These are phyloP conservation scores for Chloroclysta siterata DNA, from an alignment of 2,888 invertebrate genomes.

Conservation along the genomic window DNA sequence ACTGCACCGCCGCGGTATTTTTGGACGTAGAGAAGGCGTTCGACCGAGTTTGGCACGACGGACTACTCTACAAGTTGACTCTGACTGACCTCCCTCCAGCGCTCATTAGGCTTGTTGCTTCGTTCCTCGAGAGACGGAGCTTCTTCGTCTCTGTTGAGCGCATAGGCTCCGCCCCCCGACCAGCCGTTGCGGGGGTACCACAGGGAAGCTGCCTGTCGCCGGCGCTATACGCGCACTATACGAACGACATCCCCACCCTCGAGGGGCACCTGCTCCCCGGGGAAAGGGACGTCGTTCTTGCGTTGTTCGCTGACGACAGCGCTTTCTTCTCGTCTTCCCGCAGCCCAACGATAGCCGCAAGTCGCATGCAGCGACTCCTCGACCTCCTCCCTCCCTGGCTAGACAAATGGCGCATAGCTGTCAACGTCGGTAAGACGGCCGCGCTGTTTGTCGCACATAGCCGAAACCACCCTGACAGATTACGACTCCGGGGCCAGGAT, in stretches of 20 bases:
- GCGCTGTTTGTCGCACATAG: not conserved
- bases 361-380: conserved; percentile 15
- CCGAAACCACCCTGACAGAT: too few relatives aligned
- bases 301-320: conserved; percentile 23
- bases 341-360: not conserved
- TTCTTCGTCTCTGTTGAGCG: not conserved
- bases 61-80: conserved; percentile 45
- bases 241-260: conserved; percentile 38
- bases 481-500: not conserved
- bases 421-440: conserved; percentile 39
- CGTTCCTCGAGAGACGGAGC: not conserved
- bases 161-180: not conserved
- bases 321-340: conserved; percentile 3
- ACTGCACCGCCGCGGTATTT: conserved; percentile 39
- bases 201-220: conserved; percentile 34
- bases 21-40: conserved; percentile 45
- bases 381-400: conserved; percentile 40
- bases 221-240: conserved; percentile 34
- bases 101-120: not conserved
- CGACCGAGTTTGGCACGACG: conserved; percentile 50
- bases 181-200: not conserved
- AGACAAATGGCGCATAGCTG: conserved; percentile 30
- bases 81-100: not conserved
- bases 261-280: not conserved
- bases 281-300: conserved; percentile 5